A percentile compares a stretch with the other conserved stretches of the same genome.
These are phyloP conservation scores for Glyphotaelius pellucidus DNA, from an alignment of 2,888 invertebrate genomes.

Conservation along the genomic window DNA sequence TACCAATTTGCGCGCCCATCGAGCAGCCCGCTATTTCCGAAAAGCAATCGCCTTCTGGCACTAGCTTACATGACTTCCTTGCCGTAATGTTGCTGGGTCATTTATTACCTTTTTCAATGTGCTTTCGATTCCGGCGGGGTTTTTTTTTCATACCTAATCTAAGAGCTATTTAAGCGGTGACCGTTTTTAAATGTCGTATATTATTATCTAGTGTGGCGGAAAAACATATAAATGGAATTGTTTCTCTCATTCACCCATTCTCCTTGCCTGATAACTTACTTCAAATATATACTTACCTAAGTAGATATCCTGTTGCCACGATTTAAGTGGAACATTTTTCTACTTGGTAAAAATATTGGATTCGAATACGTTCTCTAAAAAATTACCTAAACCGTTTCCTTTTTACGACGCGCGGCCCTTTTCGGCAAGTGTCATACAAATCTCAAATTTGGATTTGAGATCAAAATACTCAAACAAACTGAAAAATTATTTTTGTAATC, in stretches of 20 bases:
- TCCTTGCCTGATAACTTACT: neutral
- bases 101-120: constrained; percentile 52
- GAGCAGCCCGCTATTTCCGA: constrained; percentile 47
- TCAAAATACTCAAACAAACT: too few relatives aligned
- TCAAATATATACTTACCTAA: neutral
- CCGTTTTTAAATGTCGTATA: too few relatives aligned
- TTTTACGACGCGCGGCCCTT: too few relatives aligned
- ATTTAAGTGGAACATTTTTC: too few relatives aligned
- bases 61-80: constrained; percentile 37
- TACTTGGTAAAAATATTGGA: too few relatives aligned
- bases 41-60: constrained; percentile 49
- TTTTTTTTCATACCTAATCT: neutral
- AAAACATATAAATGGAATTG: neutral
- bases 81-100: constrained; percentile 38
- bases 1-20: constrained; percentile 53
- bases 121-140: neutral
- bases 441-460: too few relatives aligned
- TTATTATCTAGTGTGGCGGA: too few relatives aligned
- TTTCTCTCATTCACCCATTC: neutral
- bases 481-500: too few relatives aligned
- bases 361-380: neutral
- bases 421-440: too few relatives aligned
- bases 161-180: neutral
- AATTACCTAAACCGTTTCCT: neutral
- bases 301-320: too few relatives aligned